phyloP scores from a whole-genome alignment of 2,888 invertebrate genomes.

The Silvanus unidentatus region DNA sequence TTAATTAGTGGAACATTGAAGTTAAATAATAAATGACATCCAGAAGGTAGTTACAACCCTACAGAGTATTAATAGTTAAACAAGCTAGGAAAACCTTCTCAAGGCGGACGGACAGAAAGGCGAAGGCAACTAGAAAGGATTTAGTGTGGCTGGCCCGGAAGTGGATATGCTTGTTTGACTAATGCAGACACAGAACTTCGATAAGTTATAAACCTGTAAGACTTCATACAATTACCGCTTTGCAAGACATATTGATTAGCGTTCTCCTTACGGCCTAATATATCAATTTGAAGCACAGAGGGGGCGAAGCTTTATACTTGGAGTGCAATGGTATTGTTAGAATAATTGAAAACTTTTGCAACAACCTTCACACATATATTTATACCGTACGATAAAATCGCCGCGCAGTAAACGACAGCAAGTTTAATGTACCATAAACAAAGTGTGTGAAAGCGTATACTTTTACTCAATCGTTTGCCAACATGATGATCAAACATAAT shows the following conservation, averaged over 20 bases:
- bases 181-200: conserved; percentile 40
- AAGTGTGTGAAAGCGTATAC: too few relatives aligned
- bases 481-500: too few relatives aligned
- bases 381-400: too few relatives aligned
- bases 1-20: conserved; percentile 1
- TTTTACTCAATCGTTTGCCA: too few relatives aligned
- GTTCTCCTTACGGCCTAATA: conserved; percentile 7
- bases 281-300: conserved; percentile 1
- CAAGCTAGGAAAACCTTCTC: conserved; percentile 4
- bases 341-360: too few relatives aligned
- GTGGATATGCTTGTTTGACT: conserved; percentile 42
- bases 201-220: conserved; percentile 34
- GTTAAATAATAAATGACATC: conserved; percentile 3
- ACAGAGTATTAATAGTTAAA: conserved; percentile 4
- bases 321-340: too few relatives aligned
- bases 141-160: conserved; percentile 36
- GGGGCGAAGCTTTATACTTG: too few relatives aligned
- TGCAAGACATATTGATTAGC: conserved; percentile 17
- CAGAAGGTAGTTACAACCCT: not conserved
- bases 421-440: too few relatives aligned
- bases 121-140: conserved; percentile 27
- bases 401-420: too few relatives aligned
- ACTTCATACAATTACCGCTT: conserved; percentile 16
- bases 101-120: conserved; percentile 4
- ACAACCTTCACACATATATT: too few relatives aligned